phyloP scores from a whole-genome alignment of 2,113 vertebrate genomes.

The Gopherus evgoodei region DNA sequence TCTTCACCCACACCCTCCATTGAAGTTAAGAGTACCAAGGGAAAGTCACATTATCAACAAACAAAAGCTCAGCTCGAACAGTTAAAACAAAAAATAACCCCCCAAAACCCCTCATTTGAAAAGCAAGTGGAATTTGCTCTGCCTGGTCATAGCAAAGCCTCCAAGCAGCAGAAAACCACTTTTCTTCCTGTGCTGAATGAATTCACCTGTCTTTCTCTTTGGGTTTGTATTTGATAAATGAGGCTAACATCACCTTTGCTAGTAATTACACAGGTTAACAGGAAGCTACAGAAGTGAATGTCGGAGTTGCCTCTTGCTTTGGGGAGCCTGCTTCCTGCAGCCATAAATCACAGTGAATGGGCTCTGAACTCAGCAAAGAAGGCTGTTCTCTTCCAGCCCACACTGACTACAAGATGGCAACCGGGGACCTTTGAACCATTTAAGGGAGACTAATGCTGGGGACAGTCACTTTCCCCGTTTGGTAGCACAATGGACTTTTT shows the following conservation, averaged over 20 bases:
- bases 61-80: background rate
- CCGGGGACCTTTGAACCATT: background rate
- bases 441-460: background rate
- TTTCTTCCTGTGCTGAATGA: rapidly evolving
- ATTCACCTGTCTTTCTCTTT: background rate
- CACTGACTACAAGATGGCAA: background rate
- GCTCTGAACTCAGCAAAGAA: background rate
- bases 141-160: background rate
- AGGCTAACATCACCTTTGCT: constrained; percentile 39
- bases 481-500: rapidly evolving
- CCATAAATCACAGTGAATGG: constrained; percentile 64
- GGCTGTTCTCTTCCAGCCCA: constrained; percentile 11
- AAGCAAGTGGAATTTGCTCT: background rate
- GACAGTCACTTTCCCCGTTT: constrained; percentile 14
- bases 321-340: constrained; percentile 18
- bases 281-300: constrained; percentile 16
- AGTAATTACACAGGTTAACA: constrained; percentile 40
- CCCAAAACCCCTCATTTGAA: rapidly evolving
- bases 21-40: rapidly evolving
- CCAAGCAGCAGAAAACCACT: rapidly evolving
- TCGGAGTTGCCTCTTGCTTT: background rate
- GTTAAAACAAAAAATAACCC: background rate
- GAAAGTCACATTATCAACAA: rapidly evolving
- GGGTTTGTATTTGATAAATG: constrained; percentile 44
- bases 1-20: background rate